Evolutionary conservation across 2,888 invertebrate genomes (phyloP).

Genomic region (Cordylochernes scorpioides): DNA sequence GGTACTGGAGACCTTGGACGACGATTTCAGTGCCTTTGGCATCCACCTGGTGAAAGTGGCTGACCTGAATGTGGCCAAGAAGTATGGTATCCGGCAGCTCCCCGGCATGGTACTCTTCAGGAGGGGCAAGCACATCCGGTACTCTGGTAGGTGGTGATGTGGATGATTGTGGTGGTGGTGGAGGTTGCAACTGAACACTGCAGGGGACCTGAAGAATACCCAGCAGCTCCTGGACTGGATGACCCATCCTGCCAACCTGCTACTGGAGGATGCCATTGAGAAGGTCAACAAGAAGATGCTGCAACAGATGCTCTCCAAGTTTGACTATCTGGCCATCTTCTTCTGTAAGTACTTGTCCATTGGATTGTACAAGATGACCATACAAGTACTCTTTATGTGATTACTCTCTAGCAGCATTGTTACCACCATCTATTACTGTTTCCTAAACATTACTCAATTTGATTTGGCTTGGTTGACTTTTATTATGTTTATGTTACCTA

Average conservation of each 20-base stretch:
- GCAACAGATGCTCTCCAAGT: slow-evolving; percentile 57
- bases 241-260: slow-evolving; percentile 77
- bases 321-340: slow-evolving; percentile 69
- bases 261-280: slow-evolving; percentile 58
- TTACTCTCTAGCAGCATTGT: too few species aligned
- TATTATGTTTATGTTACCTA: too few species aligned
- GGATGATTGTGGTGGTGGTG: too few species aligned
- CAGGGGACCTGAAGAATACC: slow-evolving; percentile 60
- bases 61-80: slow-evolving; percentile 71
- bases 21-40: slow-evolving; percentile 68
- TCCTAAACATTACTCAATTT: too few species aligned
- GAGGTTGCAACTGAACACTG: background rate
- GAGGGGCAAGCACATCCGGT: slow-evolving; percentile 63
- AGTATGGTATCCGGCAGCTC: slow-evolving; percentile 62
- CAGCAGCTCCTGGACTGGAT: slow-evolving; percentile 68
- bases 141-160: slow-evolving; percentile 33
- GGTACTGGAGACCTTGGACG: slow-evolving; percentile 46
- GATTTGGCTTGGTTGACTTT: too few species aligned
- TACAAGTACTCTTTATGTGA: too few species aligned
- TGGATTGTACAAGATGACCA: too few species aligned
- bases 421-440: too few species aligned
- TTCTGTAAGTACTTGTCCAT: slow-evolving; percentile 54
- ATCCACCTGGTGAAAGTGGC: slow-evolving; percentile 65
- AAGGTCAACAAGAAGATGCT: slow-evolving; percentile 78
- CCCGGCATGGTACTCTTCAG: slow-evolving; percentile 75